phyloP scores from a whole-genome alignment of 2,797 vertebrate species.

The Ciconia nigra region DNA sequence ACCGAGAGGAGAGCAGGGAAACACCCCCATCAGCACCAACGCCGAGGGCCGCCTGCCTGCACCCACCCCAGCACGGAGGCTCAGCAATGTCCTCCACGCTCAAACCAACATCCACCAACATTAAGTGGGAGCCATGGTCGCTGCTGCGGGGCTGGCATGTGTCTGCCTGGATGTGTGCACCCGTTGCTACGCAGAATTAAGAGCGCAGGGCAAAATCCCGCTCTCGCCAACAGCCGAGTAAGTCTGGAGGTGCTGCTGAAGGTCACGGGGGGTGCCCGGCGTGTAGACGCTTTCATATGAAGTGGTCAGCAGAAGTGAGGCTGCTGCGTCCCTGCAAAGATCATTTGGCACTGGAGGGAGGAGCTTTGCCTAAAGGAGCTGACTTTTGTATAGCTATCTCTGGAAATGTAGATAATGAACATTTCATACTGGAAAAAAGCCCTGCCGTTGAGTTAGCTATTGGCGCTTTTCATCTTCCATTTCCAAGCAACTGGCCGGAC shows the following conservation, averaged over 20 bases:
- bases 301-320: background rate
- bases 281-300: background rate
- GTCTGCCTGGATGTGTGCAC: background rate
- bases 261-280: background rate
- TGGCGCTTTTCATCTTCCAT: background rate
- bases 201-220: background rate
- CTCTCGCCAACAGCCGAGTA: background rate
- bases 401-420: conserved; percentile 37
- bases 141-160: rapidly evolving
- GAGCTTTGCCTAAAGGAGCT: background rate
- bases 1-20: background rate
- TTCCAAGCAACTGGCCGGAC: background rate
- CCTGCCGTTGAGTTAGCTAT: background rate
- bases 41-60: rapidly evolving
- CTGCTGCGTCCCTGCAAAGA: background rate
- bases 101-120: background rate
- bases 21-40: background rate
- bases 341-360: background rate
- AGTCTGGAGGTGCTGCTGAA: background rate
- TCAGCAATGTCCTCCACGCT: background rate
- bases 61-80: background rate
- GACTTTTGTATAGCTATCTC: background rate
- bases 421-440: background rate
- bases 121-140: rapidly evolving
- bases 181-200: rapidly evolving